phyloP scores from a whole-genome alignment of 2,113 vertebrate genomes.

The Mastomys natalensis region DNA sequence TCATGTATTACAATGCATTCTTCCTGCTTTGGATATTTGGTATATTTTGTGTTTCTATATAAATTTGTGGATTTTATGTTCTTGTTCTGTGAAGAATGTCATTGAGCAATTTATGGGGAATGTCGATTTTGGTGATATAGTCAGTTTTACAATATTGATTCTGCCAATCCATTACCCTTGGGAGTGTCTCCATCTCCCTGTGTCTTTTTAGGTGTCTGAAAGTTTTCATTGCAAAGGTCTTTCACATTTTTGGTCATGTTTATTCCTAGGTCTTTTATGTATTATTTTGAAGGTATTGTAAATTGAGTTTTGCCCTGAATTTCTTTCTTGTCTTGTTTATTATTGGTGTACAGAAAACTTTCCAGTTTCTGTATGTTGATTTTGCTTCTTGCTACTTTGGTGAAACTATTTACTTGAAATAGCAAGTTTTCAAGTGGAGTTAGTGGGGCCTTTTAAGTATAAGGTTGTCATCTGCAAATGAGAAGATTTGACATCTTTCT shows the following conservation, averaged over 20 bases:
- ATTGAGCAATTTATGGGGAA: neutral
- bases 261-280: neutral
- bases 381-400: neutral
- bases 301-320: neutral
- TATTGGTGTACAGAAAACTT: neutral
- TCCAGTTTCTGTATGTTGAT: neutral
- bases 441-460: neutral
- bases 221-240: neutral
- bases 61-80: neutral
- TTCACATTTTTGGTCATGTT: neutral
- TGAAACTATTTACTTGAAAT: neutral
- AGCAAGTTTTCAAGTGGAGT: neutral
- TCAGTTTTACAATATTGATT: neutral
- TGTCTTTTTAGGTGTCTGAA: neutral
- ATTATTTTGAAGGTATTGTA: neutral
- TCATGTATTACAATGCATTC: neutral
- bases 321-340: neutral
- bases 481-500: neutral
- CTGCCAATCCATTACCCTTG: neutral
- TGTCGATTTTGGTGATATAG: neutral
- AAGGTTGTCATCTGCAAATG: neutral
- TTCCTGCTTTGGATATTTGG: neutral
- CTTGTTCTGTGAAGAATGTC: neutral
- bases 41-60: neutral
- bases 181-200: neutral